Conservation (phyloP, 2,888 invertebrate genomes). For the Drosophila borborema region DNA sequence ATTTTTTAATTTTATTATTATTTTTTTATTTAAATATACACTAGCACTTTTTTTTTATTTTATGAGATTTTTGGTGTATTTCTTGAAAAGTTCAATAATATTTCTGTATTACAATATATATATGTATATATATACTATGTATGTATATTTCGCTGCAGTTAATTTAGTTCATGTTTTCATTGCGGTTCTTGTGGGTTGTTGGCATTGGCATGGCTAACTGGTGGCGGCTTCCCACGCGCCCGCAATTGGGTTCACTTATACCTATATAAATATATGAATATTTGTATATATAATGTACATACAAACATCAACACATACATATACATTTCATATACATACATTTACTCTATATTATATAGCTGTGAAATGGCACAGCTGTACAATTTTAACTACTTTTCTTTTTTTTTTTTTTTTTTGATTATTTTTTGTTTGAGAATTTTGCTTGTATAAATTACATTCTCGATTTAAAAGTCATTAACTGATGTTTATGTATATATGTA, state of each 20-base stretch:
- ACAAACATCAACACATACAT: neutral
- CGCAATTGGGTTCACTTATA: constrained; percentile 5
- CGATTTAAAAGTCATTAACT: constrained; percentile 1
- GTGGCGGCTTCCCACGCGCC: constrained; percentile 52
- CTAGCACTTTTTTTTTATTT: neutral
- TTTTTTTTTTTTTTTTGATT: neutral
- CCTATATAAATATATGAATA: neutral
- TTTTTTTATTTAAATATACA: neutral
- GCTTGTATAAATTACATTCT: constrained; percentile 4
- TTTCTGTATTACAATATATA: too few species aligned
- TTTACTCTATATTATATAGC: neutral
- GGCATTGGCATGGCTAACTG: constrained; percentile 46
- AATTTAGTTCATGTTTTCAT: constrained; percentile 11
- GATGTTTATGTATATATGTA: neutral
- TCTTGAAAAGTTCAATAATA: neutral
- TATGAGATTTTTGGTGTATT: too few species aligned
- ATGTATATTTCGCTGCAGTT: constrained; percentile 10
- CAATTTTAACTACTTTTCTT: neutral
- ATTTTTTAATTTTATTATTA: neutral
- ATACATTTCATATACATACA: neutral
- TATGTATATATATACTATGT: neutral
- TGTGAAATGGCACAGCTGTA: constrained; percentile 50
- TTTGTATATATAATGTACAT: neutral
- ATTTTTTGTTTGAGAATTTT: neutral
- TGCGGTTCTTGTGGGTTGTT: constrained; percentile 40